phyloP scores from a whole-genome alignment of 2,797 vertebrate genomes.

The Hippoglossus hippoglossus region DNA sequence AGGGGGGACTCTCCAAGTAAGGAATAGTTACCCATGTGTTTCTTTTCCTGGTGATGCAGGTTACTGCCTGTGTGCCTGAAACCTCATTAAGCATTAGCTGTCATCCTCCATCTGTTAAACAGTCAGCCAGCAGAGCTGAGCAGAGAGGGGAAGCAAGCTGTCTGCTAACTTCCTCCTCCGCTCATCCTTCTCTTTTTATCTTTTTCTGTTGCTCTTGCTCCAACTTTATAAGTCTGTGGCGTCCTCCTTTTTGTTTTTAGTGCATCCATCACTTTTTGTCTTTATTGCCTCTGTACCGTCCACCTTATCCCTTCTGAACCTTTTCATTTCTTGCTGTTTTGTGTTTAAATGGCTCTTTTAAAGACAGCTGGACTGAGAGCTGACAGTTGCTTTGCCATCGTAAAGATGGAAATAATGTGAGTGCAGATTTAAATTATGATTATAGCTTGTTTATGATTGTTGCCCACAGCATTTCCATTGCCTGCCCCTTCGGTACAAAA shows the following conservation, averaged over 20 bases:
- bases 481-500: conserved; percentile 37
- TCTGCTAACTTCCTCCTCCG: conserved; percentile 55
- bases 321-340: conserved; percentile 10
- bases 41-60: conserved; percentile 78
- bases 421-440: conserved; percentile 70
- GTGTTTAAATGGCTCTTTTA: conserved; percentile 21
- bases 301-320: background rate
- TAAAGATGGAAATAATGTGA: conserved; percentile 58
- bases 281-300: conserved; percentile 16
- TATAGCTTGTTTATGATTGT: conserved; percentile 61
- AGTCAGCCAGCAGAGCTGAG: conserved; percentile 70
- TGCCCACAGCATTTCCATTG: conserved; percentile 41
- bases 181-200: conserved; percentile 25
- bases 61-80: conserved; percentile 78
- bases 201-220: conserved; percentile 13
- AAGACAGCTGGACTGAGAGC: conserved; percentile 22
- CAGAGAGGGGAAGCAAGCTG: conserved; percentile 59
- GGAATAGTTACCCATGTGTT: conserved; percentile 80
- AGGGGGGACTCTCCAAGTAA: conserved; percentile 63
- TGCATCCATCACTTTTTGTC: conserved; percentile 5
- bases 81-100: conserved; percentile 83
- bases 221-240: conserved; percentile 30
- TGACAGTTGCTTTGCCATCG: conserved; percentile 32
- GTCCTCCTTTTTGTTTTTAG: conserved; percentile 7
- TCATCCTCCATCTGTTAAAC: conserved; percentile 84